Evolutionary conservation across 2,888 invertebrate genomes (phyloP), one percentile per base, ranked within the genome.

Genomic region (Barypeithes pellucidus): DNA sequence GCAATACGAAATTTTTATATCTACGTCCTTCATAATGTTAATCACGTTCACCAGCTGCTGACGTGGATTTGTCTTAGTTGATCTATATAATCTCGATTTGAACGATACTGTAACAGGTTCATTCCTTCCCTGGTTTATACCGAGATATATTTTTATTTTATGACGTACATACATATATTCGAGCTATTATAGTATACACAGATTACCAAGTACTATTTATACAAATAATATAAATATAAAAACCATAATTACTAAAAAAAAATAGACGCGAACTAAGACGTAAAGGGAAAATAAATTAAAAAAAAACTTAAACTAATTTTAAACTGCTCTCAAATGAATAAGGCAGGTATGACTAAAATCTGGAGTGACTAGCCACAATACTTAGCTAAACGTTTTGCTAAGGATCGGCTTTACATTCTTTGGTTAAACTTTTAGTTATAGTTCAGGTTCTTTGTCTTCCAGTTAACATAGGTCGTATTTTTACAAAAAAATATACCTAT

Each of bases 231-330:
- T n/a, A 22, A 36, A n/a, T 20, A n/a, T 22, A 41, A 22, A n/a
- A 60, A 43, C 41, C 1, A 20, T 29, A 18, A 59, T 57, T 11
- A 47, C 65, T 57, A 67, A 69, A 60, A 50, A 50, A 29, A 73
- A 69, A 60, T 73, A 69, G 73, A 73, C 47, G 33, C 70, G 66
- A 72, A 72, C 72, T 20, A 36, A 39, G 24, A n/a, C 16, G 18
- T 29, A 57, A 16, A 18, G 50, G 41, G 61, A 67, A 43, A 74
- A 74, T 67, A 74, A 77, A 77, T 80, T 77, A 72, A 76, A 75
- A 71, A 65, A 65, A 67, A 72, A 67, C 69, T 47, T 72, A 72
- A 75, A 47, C 60, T 18, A 66, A 61, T n/a, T 50, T 71, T 73
- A 73, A 67, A 70, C 71, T 73, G 71, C 70, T 71, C 61, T 24